Base-by-base conservation (phyloP, 1,140 invertebrate species). In the Eumaeus atala region DNA sequence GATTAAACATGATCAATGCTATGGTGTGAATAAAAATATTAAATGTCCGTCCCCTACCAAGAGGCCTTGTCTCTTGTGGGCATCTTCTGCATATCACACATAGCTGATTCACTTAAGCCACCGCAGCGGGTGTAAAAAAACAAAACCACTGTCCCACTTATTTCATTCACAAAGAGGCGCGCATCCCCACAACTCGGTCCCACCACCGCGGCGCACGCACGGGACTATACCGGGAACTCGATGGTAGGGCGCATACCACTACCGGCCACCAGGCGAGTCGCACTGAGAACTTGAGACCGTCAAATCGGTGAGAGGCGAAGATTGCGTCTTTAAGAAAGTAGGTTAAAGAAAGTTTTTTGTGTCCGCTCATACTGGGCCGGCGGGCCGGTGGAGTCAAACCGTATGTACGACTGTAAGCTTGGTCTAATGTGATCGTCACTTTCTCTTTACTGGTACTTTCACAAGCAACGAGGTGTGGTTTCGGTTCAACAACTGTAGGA, bases 321-420 rank as follows among this genome's bases (percentile, higher is more conserved):
- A 70, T 78, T 71, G 74, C 66, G 60, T 61, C 70, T 75, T 67
- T 67, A 81, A 76, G 83, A 86, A 86, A 86, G 77, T 86, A 68
- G 83, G 81, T 82, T 86, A 86, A 86, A 86, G 83, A 86, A 86
- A 86, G 83, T 86, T 86, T 82, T 78, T 84, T 79, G 70, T 74
- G 70, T 73, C 63, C 67, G 67, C 70, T 61, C 65, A 74, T 72
- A 77, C 67, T 81, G 65, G 65, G 79, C 74, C 54, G 66, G 71
- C 72, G 57, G 74, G 74, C 75, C 74, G 60, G 69, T 67, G 75
- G 70, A 72, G 80, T 73, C 68, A 74, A 72, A 66, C 68, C 64
- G 73, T 47, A 28, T 28, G 67, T 67, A 66, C 66, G 61, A 62
- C 63, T 76, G 70, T 76, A 64, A 77, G 70, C 73, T 68, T 65